phyloP scores from a whole-genome alignment of 2,888 invertebrate genomes.

The Tanypteryx hageni region DNA sequence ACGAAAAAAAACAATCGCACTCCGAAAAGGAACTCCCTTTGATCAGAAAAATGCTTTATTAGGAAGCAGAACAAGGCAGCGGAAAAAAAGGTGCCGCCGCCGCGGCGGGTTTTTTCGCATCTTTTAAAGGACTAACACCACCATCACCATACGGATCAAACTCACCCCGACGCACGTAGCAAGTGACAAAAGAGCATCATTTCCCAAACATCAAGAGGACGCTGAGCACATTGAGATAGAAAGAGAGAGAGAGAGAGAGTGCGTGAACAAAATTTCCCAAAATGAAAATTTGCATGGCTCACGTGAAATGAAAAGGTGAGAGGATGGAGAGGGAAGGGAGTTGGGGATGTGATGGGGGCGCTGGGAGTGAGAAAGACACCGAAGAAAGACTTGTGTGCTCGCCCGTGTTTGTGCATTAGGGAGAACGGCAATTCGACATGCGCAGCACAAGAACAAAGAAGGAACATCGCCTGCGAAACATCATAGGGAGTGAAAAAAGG shows the following conservation, averaged over 20 bases:
- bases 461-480: background rate
- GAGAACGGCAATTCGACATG: background rate
- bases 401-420: background rate
- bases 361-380: background rate
- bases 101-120: background rate
- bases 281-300: background rate
- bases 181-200: conserved; percentile 21
- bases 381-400: background rate
- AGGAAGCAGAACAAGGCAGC: too few species aligned
- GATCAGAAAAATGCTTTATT: too few species aligned
- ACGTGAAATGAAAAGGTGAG: background rate
- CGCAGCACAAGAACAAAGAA: background rate
- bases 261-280: background rate
- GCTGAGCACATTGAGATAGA: background rate
- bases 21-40: too few species aligned
- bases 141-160: too few species aligned
- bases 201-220: background rate
- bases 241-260: background rate
- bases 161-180: background rate
- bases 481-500: background rate
- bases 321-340: background rate
- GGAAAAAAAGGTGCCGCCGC: background rate
- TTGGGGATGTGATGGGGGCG: background rate
- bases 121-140: background rate
- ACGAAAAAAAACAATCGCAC: too few species aligned